phyloP scores from a whole-genome alignment of 2,888 invertebrate species.

The Acanthopleura granulata region DNA sequence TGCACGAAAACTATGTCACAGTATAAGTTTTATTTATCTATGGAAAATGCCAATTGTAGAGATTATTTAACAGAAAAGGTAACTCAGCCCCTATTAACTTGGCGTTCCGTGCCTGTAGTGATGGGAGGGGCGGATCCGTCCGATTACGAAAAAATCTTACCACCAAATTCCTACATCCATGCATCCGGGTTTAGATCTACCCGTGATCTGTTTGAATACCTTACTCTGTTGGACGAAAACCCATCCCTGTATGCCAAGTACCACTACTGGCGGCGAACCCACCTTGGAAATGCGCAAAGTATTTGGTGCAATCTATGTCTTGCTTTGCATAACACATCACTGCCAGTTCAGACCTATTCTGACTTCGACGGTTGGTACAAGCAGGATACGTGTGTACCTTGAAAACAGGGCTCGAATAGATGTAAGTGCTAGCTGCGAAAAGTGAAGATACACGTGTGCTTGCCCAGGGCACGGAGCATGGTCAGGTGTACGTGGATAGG shows the following conservation, averaged over 20 bases:
- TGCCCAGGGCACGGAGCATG: too few relatives aligned
- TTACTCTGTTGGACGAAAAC: background rate
- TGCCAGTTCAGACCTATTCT: background rate
- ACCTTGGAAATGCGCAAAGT: background rate
- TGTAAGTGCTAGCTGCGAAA: too few relatives aligned
- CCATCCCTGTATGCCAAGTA: background rate
- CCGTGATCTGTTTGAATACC: background rate
- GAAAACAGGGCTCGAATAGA: too few relatives aligned
- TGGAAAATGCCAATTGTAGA: conserved; percentile 14
- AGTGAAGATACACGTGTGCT: too few relatives aligned
- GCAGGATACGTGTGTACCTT: conserved; percentile 1
- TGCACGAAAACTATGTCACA: conserved; percentile 11
- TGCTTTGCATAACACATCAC: background rate
- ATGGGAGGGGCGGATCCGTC: conserved; percentile 2
- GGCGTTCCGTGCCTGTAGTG: conserved; percentile 2
- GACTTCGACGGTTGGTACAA: conserved; percentile 8
- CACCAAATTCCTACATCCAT: conserved; percentile 11
- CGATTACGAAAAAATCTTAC: background rate
- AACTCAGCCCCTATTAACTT: background rate
- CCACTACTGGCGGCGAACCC: background rate
- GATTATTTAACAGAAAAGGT: conserved; percentile 17
- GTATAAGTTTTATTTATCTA: conserved; percentile 15
- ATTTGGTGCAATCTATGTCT: conserved; percentile 9
- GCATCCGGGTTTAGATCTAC: background rate
- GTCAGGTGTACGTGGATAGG: too few relatives aligned